Conservation (phyloP, 30 jellyfish, hydroid and myxozoan genomes). For the Chrysaora quinquecirrha region DNA sequence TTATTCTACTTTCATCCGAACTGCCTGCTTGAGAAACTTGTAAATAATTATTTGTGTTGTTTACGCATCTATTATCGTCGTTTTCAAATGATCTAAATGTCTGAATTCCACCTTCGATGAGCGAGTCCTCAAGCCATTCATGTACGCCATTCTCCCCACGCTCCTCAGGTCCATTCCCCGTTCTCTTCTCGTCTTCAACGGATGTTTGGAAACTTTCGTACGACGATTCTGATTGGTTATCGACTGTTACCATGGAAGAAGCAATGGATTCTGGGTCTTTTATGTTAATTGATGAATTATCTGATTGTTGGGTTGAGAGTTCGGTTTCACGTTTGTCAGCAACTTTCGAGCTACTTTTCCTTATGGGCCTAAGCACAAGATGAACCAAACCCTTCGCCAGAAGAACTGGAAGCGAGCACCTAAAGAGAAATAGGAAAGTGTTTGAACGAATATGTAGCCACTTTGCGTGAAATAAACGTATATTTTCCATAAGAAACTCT, state of each 20-base stretch:
- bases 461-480: no score
- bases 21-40: conserved; percentile 12
- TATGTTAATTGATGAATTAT: conserved; percentile 16
- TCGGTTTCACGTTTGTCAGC: no score
- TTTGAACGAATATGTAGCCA: no score
- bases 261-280: conserved; percentile 69
- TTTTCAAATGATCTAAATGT: conserved; percentile 34
- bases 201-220: conserved; percentile 17
- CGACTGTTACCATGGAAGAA: conserved; percentile 29
- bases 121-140: conserved; percentile 68
- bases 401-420: no score
- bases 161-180: conserved; percentile 48
- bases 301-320: not conserved
- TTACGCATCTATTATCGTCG: not conserved
- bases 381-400: no score
- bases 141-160: conserved; percentile 24
- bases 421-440: no score
- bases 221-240: not conserved
- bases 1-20: not conserved
- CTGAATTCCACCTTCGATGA: conserved; percentile 62
- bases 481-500: no score
- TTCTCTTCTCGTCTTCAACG: conserved; percentile 56
- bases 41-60: conserved; percentile 24
- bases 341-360: no score
- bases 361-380: no score